Conservation (phyloP, 2,888 invertebrate species). For the Tinea pellionella region DNA sequence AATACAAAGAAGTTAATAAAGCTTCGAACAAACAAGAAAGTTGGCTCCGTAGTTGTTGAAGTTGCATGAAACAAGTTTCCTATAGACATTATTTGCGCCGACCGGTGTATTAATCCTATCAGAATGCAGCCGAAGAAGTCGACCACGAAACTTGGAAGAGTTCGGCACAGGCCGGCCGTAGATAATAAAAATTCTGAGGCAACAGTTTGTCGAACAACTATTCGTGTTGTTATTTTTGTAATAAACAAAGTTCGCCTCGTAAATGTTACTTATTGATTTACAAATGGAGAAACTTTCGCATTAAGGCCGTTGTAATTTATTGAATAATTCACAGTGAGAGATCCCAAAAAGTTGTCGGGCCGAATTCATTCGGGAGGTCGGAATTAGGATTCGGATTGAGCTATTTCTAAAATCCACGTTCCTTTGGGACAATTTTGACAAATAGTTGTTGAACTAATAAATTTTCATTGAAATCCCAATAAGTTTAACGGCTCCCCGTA, state of each 20-base stretch:
- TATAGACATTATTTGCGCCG: constrained; percentile 54
- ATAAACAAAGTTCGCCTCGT: constrained; percentile 7
- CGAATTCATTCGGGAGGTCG: constrained; percentile 5
- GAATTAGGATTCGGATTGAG: constrained; percentile 12
- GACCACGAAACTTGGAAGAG: constrained; percentile 49
- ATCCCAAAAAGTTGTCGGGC: constrained; percentile 5
- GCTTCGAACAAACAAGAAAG: constrained; percentile 46
- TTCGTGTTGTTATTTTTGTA: constrained; percentile 5
- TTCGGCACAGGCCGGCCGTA: constrained; percentile 43
- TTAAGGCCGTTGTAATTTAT: constrained; percentile 6
- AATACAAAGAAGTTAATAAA: constrained; percentile 52
- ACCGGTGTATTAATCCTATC: constrained; percentile 53
- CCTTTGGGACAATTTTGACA: constrained; percentile 50
- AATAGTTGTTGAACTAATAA: constrained; percentile 63
- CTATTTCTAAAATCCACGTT: constrained; percentile 13
- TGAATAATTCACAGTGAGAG: constrained; percentile 3
- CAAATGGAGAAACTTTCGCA: not conserved
- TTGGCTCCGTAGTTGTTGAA: constrained; percentile 37
- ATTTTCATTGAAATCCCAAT: constrained; percentile 62
- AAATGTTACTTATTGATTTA: constrained; percentile 9
- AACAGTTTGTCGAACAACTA: constrained; percentile 40
- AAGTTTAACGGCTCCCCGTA: constrained; percentile 31
- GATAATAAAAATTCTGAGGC: constrained; percentile 51
- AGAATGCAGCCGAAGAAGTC: constrained; percentile 40
- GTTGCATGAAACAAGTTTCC: constrained; percentile 50